A percentile compares a stretch with the other conserved stretches of the same genome.
Evolutionary conservation across 2,113 vertebrate genomes (phyloP).

Genomic region (Casuarius casuarius): DNA sequence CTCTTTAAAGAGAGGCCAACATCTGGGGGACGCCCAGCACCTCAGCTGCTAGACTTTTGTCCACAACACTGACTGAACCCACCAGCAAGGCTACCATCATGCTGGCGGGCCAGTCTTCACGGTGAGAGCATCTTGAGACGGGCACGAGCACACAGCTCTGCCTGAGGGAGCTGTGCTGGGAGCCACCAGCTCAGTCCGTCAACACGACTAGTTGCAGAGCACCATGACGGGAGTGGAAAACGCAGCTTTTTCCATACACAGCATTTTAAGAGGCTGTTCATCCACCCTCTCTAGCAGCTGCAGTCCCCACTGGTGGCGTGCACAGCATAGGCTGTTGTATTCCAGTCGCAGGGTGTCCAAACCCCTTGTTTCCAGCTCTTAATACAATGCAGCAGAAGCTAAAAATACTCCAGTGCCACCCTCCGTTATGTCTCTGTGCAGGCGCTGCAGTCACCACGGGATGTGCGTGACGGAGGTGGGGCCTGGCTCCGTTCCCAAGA

Average conservation of each 20-base stretch:
- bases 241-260: not conserved
- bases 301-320: accelerated
- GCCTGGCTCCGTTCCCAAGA: not conserved
- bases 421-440: not conserved
- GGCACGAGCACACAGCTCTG: not conserved
- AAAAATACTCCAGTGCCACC: conserved; percentile 50
- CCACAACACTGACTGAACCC: accelerated
- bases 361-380: not conserved
- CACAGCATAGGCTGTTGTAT: not conserved
- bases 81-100: accelerated
- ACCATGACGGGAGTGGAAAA: accelerated
- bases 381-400: conserved; percentile 45
- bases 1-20: not conserved
- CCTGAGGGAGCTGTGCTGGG: accelerated
- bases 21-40: not conserved
- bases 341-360: not conserved
- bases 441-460: not conserved
- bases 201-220: accelerated
- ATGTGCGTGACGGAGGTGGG: not conserved
- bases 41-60: accelerated
- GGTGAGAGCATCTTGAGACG: too few species aligned
- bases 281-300: not conserved
- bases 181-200: accelerated
- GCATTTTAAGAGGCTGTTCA: not conserved
- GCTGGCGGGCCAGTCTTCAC: not conserved